Evolutionary conservation across 2,888 invertebrate genomes (phyloP).

Genomic region (Mythimna ferrago): DNA sequence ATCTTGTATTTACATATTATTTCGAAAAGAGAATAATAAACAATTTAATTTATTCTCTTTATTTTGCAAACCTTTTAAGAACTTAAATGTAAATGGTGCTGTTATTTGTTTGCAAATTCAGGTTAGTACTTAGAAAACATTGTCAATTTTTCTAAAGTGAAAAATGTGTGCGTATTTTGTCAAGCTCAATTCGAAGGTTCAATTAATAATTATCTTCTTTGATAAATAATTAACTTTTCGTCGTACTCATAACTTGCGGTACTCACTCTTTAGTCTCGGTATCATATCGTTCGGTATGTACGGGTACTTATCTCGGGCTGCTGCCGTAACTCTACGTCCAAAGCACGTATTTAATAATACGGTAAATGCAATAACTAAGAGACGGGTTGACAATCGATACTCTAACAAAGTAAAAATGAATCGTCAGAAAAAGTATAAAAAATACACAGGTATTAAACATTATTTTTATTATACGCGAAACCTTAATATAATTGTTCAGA

Average conservation of each 20-base stretch:
- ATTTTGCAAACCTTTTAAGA: constrained; percentile 17
- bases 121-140: constrained; percentile 32
- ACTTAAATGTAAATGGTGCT: constrained; percentile 28
- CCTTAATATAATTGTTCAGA: too few relatives aligned
- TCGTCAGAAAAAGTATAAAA: too few relatives aligned
- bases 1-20: constrained; percentile 38
- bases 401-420: neutral
- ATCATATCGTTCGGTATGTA: constrained; percentile 15
- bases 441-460: too few relatives aligned
- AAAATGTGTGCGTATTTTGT: constrained; percentile 9
- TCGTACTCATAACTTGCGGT: constrained; percentile 1
- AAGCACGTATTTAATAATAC: too few relatives aligned
- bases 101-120: constrained; percentile 28
- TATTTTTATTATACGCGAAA: too few relatives aligned
- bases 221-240: constrained; percentile 22
- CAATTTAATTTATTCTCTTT: constrained; percentile 23
- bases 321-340: too few relatives aligned
- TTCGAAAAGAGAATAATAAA: constrained; percentile 24
- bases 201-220: constrained; percentile 11
- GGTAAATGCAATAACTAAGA: neutral
- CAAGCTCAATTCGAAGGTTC: constrained; percentile 16
- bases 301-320: neutral
- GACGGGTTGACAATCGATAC: neutral
- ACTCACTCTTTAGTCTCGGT: neutral
- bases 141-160: constrained; percentile 11